Evolutionary conservation across 2,113 vertebrate species (phyloP).

Genomic region (Fukomys damarensis): DNA sequence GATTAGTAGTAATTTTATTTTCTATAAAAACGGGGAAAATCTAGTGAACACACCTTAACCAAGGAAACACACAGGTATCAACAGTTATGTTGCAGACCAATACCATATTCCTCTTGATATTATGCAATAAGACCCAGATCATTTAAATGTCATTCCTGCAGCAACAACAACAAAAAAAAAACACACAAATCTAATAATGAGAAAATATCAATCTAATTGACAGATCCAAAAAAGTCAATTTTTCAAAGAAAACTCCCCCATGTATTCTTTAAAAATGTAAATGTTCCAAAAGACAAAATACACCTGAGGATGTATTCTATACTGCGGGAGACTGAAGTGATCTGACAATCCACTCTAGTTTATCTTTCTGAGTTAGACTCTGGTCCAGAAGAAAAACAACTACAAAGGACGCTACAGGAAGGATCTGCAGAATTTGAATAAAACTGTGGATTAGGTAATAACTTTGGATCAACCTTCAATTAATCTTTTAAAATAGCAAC

Average conservation of each 20-base stretch:
- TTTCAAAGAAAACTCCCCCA: neutral
- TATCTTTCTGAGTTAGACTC: neutral
- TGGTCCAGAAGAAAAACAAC: neutral
- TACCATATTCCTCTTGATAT: neutral
- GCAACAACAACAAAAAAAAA: neutral
- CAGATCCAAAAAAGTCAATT: neutral
- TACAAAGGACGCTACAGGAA: neutral
- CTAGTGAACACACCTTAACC: neutral
- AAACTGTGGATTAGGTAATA: neutral
- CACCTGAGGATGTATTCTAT: neutral
- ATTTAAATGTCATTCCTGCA: neutral
- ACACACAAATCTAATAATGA: neutral
- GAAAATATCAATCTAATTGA: neutral
- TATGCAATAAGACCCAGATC: neutral
- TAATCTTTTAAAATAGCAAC: neutral
- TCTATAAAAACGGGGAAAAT: neutral
- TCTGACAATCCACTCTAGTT: neutral
- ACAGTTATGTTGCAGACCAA: neutral
- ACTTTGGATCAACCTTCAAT: neutral
- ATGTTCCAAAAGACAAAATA: neutral
- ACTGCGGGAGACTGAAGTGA: neutral
- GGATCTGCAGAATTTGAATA: neutral
- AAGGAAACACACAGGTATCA: neutral
- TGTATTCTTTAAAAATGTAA: neutral
- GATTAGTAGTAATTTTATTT: neutral